phyloP scores from a whole-genome alignment of 2,888 invertebrate genomes.

The Pammene aurita region DNA sequence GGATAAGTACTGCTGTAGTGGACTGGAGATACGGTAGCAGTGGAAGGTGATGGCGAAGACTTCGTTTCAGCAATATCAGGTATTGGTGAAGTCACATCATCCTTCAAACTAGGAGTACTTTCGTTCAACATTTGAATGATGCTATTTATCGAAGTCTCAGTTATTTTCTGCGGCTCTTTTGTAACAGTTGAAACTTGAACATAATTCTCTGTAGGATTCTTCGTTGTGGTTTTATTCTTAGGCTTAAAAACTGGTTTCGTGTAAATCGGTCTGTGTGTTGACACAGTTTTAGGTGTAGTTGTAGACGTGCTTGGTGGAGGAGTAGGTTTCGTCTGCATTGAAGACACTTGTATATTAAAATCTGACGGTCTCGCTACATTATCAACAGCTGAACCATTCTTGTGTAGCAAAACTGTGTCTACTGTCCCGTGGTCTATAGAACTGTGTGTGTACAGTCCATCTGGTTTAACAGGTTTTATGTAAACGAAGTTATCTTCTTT shows the following conservation, averaged over 20 bases:
- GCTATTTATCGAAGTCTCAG: constrained; percentile 78
- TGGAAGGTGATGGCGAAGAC: constrained; percentile 64
- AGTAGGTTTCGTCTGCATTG: constrained; percentile 77
- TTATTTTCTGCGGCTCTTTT: constrained; percentile 72
- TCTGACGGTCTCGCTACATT: constrained; percentile 80
- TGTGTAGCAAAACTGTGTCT: constrained; percentile 85
- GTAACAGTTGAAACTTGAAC: constrained; percentile 83
- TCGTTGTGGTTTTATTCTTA: constrained; percentile 50
- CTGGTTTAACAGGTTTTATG: constrained; percentile 63
- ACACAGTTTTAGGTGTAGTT: constrained; percentile 62
- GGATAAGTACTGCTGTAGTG: constrained; percentile 67
- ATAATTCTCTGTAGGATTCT: constrained; percentile 77
- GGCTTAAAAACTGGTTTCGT: constrained; percentile 83
- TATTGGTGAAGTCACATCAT: constrained; percentile 65
- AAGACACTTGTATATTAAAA: constrained; percentile 75
- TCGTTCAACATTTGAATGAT: constrained; percentile 86
- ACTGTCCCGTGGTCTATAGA: constrained; percentile 84
- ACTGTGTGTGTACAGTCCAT: constrained; percentile 75
- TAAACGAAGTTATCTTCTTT: constrained; percentile 70
- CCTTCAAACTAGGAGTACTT: constrained; percentile 71
- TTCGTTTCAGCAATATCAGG: constrained; percentile 67
- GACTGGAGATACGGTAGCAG: constrained; percentile 58
- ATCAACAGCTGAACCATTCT: constrained; percentile 81
- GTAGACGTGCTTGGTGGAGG: constrained; percentile 62
- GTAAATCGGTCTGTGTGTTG: constrained; percentile 71